Evolutionary conservation across 2,888 invertebrate genomes (phyloP), one percentile per base, ranked within the genome.

Genomic region (Eupithecia centaureata): DNA sequence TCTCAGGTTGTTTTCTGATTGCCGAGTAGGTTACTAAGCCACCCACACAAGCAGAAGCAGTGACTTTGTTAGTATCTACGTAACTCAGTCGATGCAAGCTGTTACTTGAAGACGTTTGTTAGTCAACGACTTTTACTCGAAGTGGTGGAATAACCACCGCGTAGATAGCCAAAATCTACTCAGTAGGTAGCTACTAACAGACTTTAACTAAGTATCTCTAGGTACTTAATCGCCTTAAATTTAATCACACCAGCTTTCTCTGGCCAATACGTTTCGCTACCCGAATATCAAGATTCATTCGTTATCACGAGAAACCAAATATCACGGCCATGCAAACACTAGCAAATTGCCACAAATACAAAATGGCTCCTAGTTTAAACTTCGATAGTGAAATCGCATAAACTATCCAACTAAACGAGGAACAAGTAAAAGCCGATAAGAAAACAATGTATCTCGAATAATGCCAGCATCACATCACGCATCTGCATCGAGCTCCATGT

Each of bases 391-490:
- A 77, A 67, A 68, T 74, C 71, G 72, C 66, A 73, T 70, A 73
- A 68, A 73, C 70, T 64, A 73, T 72, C 64, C 67, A 75, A 74
- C 77, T 76, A 80, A 80, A 81, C 78, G 77, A 74, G 79, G 73
- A 77, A 76, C 79, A 78, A 78, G 75, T 76, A 69, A 60, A 59
- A 73, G 73, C 70, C 75, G 76, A 75, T 75, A 75, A 71, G 75
- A 80, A 80, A 86, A 88, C 86, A 86, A 88, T 85, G 81, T 81
- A 71, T 76, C 78, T 78, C 77, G 77, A 79, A 88, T 87, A 87
- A 86, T 82, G 82, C 79, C 78, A 72, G 79, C 82, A 81, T 82
- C 83, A 78, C 79, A 77, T 76, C 81, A 82, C 81, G 82, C 82
- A 83, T 82, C 82, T 81, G 77, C 75, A 77, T 73, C 73, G 74